A percentile compares a stretch with the other conserved stretches of the same genome.
These are phyloP conservation scores for Antheraea yamamai DNA, from an alignment of 2,888 invertebrate genomes.

Conservation along the genomic window DNA sequence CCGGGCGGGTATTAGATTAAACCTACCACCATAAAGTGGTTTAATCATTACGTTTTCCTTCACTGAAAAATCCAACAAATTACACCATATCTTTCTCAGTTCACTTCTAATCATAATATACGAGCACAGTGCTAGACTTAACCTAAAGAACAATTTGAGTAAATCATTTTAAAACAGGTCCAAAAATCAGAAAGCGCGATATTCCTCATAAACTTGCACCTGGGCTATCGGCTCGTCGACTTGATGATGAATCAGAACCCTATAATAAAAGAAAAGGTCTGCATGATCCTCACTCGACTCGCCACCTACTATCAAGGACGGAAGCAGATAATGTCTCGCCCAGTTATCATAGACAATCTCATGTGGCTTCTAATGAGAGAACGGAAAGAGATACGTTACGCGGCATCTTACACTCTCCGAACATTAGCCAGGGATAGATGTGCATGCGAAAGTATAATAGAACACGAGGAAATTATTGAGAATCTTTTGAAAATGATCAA, in stretches of 20 bases:
- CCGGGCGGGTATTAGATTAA: no score
- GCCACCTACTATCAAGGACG: constrained; percentile 60
- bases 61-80: no score
- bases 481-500: constrained; percentile 65
- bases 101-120: no score
- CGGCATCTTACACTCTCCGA: constrained; percentile 60
- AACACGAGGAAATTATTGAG: constrained; percentile 53
- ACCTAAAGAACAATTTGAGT: neutral
- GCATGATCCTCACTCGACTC: constrained; percentile 57
- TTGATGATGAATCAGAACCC: constrained; percentile 59
- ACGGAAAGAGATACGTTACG: constrained; percentile 65
- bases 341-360: constrained; percentile 55
- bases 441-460: constrained; percentile 49
- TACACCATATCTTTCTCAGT: no score
- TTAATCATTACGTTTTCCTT: no score
- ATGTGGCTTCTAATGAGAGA: constrained; percentile 61
- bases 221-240: constrained; percentile 65
- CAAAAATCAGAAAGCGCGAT: constrained; percentile 67
- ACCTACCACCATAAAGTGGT: no score
- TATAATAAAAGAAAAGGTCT: constrained; percentile 65
- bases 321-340: constrained; percentile 53
- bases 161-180: constrained; percentile 46
- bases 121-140: neutral
- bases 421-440: constrained; percentile 57
- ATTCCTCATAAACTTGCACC: constrained; percentile 58